phyloP scores from a whole-genome alignment of 2,797 vertebrate species.

The Periophthalmus magnuspinnatus region DNA sequence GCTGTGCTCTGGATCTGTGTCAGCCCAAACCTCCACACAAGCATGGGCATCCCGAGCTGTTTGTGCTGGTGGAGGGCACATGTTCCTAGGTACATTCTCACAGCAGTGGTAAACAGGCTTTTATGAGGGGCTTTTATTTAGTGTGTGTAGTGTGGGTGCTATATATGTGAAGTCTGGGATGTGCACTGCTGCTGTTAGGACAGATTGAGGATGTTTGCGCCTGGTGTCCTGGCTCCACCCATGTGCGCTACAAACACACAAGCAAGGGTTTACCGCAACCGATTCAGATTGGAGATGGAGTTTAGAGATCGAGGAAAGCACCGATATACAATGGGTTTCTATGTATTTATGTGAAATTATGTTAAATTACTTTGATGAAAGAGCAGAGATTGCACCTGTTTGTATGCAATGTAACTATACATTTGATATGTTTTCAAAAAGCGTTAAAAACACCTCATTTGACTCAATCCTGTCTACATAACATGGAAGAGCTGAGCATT shows the following conservation, averaged over 20 bases:
- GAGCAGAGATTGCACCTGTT: not conserved
- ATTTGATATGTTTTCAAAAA: not conserved
- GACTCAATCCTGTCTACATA: not conserved
- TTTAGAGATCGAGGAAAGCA: slow-evolving; percentile 43
- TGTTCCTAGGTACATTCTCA: slow-evolving; percentile 78
- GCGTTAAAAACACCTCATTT: not conserved
- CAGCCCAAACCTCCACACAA: slow-evolving; percentile 41
- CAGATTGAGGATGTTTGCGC: slow-evolving; percentile 77
- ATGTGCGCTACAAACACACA: slow-evolving; percentile 55
- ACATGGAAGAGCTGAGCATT: not conserved
- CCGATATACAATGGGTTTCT: slow-evolving; percentile 53
- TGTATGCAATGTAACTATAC: too few species aligned
- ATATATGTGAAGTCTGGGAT: slow-evolving; percentile 69
- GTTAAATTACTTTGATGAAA: slow-evolving; percentile 40
- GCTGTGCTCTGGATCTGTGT: slow-evolving; percentile 71
- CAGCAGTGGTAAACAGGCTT: slow-evolving; percentile 75
- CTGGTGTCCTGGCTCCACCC: slow-evolving; percentile 72
- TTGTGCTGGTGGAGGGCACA: slow-evolving; percentile 74
- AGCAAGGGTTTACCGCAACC: slow-evolving; percentile 40
- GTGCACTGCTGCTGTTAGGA: slow-evolving; percentile 71
- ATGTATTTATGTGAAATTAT: slow-evolving; percentile 22
- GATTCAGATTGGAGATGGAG: slow-evolving; percentile 61
- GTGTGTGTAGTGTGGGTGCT: slow-evolving; percentile 58
- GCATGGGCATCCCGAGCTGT: slow-evolving; percentile 66
- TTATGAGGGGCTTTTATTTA: slow-evolving; percentile 71